Evolutionary conservation across 2,113 vertebrate genomes (phyloP), one percentile per base, ranked within the genome.

Genomic region (Rhizomys pruinosus): DNA sequence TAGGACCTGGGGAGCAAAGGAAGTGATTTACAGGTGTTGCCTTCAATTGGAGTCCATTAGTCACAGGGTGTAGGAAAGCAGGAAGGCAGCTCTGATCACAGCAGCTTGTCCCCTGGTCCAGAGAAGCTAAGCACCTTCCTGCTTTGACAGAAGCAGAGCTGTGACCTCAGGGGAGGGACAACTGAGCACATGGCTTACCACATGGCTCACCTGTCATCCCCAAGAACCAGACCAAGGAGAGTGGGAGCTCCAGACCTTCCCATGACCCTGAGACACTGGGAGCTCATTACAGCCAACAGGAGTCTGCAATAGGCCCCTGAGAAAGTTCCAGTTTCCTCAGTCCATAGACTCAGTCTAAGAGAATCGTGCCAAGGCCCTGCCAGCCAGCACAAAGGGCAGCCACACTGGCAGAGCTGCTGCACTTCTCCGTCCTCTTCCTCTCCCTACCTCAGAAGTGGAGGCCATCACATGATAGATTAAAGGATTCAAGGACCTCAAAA

Each of bases 21-120:
- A 96, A 73, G 68, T 74, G 74, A 37, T 22, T 77, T 57, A 64
- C 11, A 90, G 85, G 52, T 55, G 76, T 66, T 87, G 57, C 57
- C 5, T 85, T 63, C 91, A 39, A 44, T 76, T 61, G 52, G n/a
- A 66, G 79, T 82, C 42, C 69, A 79, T 92, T 76, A 74, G 72
- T 94, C 76, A 95, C 47, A 77, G 23, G 72, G n/a, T 55, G 59
- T 82, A 73, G 61, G 37, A 66, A 25, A 13, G 29, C 20, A 57
- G 5, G 27, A 16, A 92, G 85, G 7, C 55, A 55, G 63, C 32
- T 39, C 44, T 44, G 42, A n/a, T 76, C 3, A 6, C 42, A 37
- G 81, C 23, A 42, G 8, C 12, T 9, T 52, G 20, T 78, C 29
- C 37, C 59, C 77, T 10, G 52, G 76, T 42, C 73, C 64, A 32